These are phyloP conservation scores for Nesidiocoris tenuis DNA, from an alignment of 2,888 invertebrate genomes.

Conservation along the genomic window DNA sequence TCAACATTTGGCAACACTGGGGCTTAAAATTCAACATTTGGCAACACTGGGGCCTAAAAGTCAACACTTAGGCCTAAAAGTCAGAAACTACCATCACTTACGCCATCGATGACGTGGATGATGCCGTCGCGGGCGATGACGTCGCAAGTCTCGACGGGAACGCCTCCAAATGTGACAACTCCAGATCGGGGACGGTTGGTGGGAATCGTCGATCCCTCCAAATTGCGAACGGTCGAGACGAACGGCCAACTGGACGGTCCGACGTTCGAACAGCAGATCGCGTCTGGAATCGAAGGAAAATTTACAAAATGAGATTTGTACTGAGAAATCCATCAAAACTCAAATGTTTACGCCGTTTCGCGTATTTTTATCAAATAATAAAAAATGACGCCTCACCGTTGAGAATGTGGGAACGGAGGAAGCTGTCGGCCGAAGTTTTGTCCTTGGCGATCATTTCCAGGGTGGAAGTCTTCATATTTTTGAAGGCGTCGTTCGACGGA, in stretches of 20 bases:
- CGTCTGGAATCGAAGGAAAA: slow-evolving; percentile 50
- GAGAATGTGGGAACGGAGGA: slow-evolving; percentile 59
- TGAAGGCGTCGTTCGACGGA: slow-evolving; percentile 60
- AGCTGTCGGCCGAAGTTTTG: slow-evolving; percentile 56
- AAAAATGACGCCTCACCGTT: slow-evolving; percentile 28
- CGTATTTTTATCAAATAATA: background rate
- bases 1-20: too few relatives aligned
- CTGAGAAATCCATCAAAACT: too few relatives aligned
- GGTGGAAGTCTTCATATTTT: slow-evolving; percentile 57
- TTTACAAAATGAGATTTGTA: too few relatives aligned
- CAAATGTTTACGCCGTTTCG: too few relatives aligned
- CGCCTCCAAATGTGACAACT: slow-evolving; percentile 53
- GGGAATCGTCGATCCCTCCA: slow-evolving; percentile 51
- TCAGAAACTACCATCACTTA: slow-evolving; percentile 2
- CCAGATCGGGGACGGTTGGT: slow-evolving; percentile 50
- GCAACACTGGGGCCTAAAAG: too few relatives aligned
- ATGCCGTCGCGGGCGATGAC: slow-evolving; percentile 50
- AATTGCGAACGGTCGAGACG: slow-evolving; percentile 53
- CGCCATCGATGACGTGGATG: slow-evolving; percentile 43
- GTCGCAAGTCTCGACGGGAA: slow-evolving; percentile 54
- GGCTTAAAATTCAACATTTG: too few relatives aligned
- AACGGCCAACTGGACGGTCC: slow-evolving; percentile 54
- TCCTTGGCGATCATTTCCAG: slow-evolving; percentile 57
- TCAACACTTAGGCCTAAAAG: background rate
- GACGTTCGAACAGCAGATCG: slow-evolving; percentile 56